Percentiles rank a stretch among this genome's conserved stretches.
These are phyloP conservation scores for Tachystola acroxantha DNA, from an alignment of 2,888 invertebrate species.

Conservation along the genomic window DNA sequence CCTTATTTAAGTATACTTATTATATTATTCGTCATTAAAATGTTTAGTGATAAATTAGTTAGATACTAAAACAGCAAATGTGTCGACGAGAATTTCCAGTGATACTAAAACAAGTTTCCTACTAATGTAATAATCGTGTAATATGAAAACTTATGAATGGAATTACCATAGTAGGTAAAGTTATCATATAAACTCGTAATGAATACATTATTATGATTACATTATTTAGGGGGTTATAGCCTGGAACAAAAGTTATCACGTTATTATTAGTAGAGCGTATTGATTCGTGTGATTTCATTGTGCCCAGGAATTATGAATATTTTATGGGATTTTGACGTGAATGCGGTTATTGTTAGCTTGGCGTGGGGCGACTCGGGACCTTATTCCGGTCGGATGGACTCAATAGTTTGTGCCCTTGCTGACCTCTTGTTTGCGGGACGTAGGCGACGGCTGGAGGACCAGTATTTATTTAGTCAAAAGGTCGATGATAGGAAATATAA, in stretches of 20 bases:
- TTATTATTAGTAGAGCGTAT: slow-evolving; percentile 10
- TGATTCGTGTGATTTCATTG: slow-evolving; percentile 36
- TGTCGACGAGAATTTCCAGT: too few relatives aligned
- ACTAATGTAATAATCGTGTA: neutral
- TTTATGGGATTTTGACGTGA: slow-evolving; percentile 51
- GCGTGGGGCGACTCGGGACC: slow-evolving; percentile 9
- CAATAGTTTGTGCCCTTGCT: slow-evolving; percentile 19
- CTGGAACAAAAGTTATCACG: slow-evolving; percentile 12
- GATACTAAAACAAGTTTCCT: neutral
- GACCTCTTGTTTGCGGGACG: slow-evolving; percentile 7
- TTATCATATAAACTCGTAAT: slow-evolving; percentile 1
- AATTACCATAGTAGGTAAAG: neutral
- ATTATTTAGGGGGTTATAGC: slow-evolving; percentile 14
- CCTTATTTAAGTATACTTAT: too few relatives aligned
- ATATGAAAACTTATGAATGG: neutral
- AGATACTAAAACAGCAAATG: too few relatives aligned
- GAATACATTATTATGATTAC: neutral
- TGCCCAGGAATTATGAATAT: slow-evolving; percentile 56
- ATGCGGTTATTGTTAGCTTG: slow-evolving; percentile 48
- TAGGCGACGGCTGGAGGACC: neutral
- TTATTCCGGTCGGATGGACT: slow-evolving; percentile 42
- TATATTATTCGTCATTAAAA: too few relatives aligned
- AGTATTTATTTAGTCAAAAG: neutral
- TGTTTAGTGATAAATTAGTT: too few relatives aligned
- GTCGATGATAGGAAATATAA: too few relatives aligned